Percentiles rank a stretch among this genome's conserved stretches.
These are phyloP conservation scores for Meliscaeva auricollis DNA, from an alignment of 2,888 invertebrate species.

Conservation along the genomic window DNA sequence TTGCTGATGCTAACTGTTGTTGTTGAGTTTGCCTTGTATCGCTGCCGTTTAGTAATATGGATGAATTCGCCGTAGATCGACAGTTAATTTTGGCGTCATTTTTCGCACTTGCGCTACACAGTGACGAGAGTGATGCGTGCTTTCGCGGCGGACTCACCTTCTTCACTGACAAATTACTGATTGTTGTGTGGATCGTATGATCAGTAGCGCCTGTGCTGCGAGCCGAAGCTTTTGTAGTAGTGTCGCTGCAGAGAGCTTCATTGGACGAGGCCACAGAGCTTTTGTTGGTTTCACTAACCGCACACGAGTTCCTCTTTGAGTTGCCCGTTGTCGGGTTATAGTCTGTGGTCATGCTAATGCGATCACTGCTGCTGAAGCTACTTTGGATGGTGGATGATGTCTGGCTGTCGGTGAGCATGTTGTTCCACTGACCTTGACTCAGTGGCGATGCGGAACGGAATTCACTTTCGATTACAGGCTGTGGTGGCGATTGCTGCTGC, in stretches of 20 bases:
- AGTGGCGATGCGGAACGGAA: conserved; percentile 77
- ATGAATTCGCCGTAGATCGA: conserved; percentile 67
- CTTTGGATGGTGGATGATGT: conserved; percentile 81
- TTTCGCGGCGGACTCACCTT: conserved; percentile 81
- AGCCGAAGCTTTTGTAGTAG: conserved; percentile 65
- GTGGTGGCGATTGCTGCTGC: conserved; percentile 59
- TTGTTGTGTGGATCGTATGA: conserved; percentile 60
- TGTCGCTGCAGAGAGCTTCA: conserved; percentile 80
- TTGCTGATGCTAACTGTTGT: conserved; percentile 51
- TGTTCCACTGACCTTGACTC: conserved; percentile 79
- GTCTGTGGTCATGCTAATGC: conserved; percentile 79
- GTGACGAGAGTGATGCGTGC: conserved; percentile 79
- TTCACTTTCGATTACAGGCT: conserved; percentile 68
- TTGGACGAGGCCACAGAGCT: conserved; percentile 80
- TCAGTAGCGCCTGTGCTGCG: conserved; percentile 40
- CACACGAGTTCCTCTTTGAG: conserved; percentile 81
- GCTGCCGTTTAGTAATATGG: conserved; percentile 39
- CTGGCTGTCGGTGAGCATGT: conserved; percentile 79
- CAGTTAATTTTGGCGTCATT: conserved; percentile 76
- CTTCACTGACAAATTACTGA: conserved; percentile 79
- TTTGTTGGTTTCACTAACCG: conserved; percentile 77
- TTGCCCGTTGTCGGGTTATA: conserved; percentile 80
- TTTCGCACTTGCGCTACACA: conserved; percentile 76
- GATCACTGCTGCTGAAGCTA: conserved; percentile 79
- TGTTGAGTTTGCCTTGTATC: conserved; percentile 33